Percentiles rank a stretch among this genome's conserved stretches.
These are phyloP conservation scores for Synanthedon myopaeformis DNA, from an alignment of 2,888 invertebrate genomes.

Conservation along the genomic window DNA sequence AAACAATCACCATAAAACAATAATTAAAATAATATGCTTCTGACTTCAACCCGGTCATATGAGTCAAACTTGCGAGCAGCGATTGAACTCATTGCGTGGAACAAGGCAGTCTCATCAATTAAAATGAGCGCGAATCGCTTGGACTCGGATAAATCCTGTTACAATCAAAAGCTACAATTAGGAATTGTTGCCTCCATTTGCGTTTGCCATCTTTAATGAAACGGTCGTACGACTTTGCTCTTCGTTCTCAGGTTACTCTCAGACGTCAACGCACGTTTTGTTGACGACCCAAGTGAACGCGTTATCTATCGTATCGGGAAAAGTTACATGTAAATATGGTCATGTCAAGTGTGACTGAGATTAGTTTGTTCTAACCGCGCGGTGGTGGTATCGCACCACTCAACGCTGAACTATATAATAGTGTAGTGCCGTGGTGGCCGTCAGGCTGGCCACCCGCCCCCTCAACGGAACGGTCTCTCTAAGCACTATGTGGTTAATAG, in stretches of 20 bases:
- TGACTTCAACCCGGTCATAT: too few relatives aligned
- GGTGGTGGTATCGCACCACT: slow-evolving; percentile 19
- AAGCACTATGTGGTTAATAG: slow-evolving; percentile 10
- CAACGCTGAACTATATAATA: background rate
- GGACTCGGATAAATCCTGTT: slow-evolving; percentile 62
- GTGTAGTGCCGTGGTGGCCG: slow-evolving; percentile 51
- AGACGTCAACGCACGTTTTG: slow-evolving; percentile 17
- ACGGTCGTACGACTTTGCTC: slow-evolving; percentile 26
- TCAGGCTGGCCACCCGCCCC: slow-evolving; percentile 48
- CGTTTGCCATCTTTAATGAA: slow-evolving; percentile 49
- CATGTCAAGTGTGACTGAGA: background rate
- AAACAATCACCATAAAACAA: background rate
- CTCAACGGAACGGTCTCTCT: slow-evolving; percentile 9
- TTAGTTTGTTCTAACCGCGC: background rate
- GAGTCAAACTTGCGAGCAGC: too few relatives aligned
- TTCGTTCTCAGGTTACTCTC: slow-evolving; percentile 35
- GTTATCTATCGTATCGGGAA: slow-evolving; percentile 3
- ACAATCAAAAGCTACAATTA: slow-evolving; percentile 49
- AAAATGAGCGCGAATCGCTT: slow-evolving; percentile 15
- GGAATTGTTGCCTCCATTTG: slow-evolving; percentile 43
- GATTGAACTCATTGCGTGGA: too few relatives aligned
- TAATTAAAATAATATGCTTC: background rate
- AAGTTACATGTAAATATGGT: background rate
- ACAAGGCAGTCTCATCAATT: slow-evolving; percentile 2
- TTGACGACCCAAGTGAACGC: background rate